A percentile compares a stretch with the other conserved stretches of the same genome.
phyloP scores from a whole-genome alignment of 2,797 vertebrate genomes.

The Erpetoichthys calabaricus region DNA sequence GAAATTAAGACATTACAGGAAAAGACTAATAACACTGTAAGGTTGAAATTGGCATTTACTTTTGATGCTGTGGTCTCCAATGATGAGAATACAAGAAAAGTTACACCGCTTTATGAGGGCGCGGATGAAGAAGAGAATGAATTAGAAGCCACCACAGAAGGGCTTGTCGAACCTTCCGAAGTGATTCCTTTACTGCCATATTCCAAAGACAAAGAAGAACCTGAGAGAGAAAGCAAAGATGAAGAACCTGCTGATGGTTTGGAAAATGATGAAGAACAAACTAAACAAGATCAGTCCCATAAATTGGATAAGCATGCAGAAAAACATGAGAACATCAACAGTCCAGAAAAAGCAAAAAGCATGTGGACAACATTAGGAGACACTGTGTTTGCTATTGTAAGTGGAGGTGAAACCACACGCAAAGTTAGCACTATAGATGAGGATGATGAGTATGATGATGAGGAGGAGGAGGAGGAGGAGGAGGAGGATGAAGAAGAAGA shows the following conservation, averaged over 20 bases:
- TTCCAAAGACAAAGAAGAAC: slow-evolving; percentile 20
- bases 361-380: slow-evolving; percentile 38
- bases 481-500: slow-evolving; percentile 12
- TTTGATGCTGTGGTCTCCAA: slow-evolving; percentile 66
- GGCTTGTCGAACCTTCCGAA: slow-evolving; percentile 20
- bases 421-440: slow-evolving; percentile 27
- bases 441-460: slow-evolving; percentile 28
- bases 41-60: slow-evolving; percentile 66
- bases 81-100: slow-evolving; percentile 60
- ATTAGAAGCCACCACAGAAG: slow-evolving; percentile 15
- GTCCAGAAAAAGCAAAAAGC: slow-evolving; percentile 27
- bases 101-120: slow-evolving; percentile 54
- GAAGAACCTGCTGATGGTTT: slow-evolving; percentile 14
- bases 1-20: slow-evolving; percentile 39
- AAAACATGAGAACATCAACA: slow-evolving; percentile 2
- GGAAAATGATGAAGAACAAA: slow-evolving; percentile 8
- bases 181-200: slow-evolving; percentile 49
- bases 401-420: slow-evolving; percentile 28
- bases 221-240: slow-evolving; percentile 6
- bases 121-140: slow-evolving; percentile 31
- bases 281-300: not conserved
- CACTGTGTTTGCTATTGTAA: slow-evolving; percentile 44
- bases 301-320: slow-evolving; percentile 3
- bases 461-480: slow-evolving; percentile 13
- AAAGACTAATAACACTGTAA: slow-evolving; percentile 45